Percentiles rank a stretch among this genome's conserved stretches.
These are phyloP conservation scores for Xiphorhynchus erythropygius DNA, from an alignment of 2,797 vertebrate species.

Conservation along the genomic window DNA sequence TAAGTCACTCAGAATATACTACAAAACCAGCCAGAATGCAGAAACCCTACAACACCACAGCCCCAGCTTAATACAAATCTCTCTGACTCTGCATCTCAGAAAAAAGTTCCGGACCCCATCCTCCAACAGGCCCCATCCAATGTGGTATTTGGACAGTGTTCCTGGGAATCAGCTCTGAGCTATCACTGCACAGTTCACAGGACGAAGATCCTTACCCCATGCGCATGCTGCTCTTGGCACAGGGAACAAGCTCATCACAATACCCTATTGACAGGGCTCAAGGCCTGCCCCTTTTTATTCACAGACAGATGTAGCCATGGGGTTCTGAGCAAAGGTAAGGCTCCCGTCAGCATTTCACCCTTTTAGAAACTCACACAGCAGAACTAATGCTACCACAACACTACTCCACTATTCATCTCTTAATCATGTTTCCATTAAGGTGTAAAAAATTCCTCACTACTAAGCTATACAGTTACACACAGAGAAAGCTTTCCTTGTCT, in stretches of 20 bases:
- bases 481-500: neutral
- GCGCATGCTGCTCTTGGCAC: accelerated
- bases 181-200: neutral
- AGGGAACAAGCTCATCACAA: neutral
- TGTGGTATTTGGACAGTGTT: neutral
- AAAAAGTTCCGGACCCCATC: neutral
- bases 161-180: neutral
- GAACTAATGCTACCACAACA: neutral
- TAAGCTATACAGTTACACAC: neutral
- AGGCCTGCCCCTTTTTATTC: neutral
- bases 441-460: neutral
- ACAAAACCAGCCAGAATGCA: neutral
- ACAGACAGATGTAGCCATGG: neutral
- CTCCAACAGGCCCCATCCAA: neutral
- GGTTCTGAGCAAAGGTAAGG: neutral
- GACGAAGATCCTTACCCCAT: neutral
- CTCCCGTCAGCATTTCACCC: neutral
- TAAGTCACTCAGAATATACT: neutral
- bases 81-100: neutral
- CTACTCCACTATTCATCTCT: neutral
- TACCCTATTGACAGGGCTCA: neutral
- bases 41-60: neutral
- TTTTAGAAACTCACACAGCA: neutral
- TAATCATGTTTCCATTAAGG: neutral
- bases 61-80: neutral